Base-by-base conservation (phyloP, 1,140 invertebrate genomes). In the Drosophila insularis region DNA sequence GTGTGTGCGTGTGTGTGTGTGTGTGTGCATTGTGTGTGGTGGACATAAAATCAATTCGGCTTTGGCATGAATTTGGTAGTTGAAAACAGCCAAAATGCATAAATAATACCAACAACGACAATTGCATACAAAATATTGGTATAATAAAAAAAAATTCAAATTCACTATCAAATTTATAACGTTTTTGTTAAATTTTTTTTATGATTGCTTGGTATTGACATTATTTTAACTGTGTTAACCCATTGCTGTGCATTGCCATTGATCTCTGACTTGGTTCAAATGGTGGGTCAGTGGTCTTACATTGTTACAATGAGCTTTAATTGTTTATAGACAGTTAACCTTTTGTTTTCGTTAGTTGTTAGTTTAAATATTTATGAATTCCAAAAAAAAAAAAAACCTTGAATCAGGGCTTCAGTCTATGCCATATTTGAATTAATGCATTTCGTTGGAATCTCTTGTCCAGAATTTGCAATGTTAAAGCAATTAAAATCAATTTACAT, bases 11-110 rank as follows among this genome's bases (percentile, higher is more conserved):
- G 35, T 37, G 35, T 43, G 39, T 53, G 54, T 61, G 80, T 62
- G 56, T 77, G 62, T 74, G 50, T 63, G 35, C 10, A 10, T 53
- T 32, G 32, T 32, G 32, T 63, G 60, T 65, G 61, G 54, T 62
- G 64, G 63, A 56, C 55, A 76, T 76, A 56, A 63, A 73, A 71
- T 56, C 78, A 67, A 53, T 76, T 78, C 74, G 73, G 72, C 72
- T 68, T 70, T 63, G 71, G 71, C 81, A 70, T 86, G 74, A 85
- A 85, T 85, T 81, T 81, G 35, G 78, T 81, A 85, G 81, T 69
- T 72, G 60, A 53, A 77, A 80, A 58, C 68, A 46, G 50, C 64
- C 13, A 37, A 85, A 80, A 84, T 84, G 78, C 81, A 80, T 80
- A 85, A 80, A 78, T 85, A 81, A 78, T 62, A 37, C 32, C 37